phyloP scores from a whole-genome alignment of 2,888 invertebrate genomes.

The Eupithecia centaureata region DNA sequence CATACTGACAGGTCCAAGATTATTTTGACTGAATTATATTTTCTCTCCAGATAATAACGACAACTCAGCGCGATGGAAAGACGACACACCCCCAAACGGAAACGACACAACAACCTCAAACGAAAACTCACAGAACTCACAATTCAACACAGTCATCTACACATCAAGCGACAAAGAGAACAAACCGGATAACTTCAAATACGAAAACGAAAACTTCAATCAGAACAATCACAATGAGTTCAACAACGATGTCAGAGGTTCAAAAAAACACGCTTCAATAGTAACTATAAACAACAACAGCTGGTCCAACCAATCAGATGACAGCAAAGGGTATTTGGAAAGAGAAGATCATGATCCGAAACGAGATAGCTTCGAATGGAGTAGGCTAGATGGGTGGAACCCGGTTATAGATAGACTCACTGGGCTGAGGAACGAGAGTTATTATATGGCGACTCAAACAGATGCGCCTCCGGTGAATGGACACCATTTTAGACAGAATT shows the following conservation, averaged over 20 bases:
- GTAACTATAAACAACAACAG: constrained; percentile 81
- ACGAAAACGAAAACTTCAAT: constrained; percentile 40
- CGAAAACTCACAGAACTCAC: constrained; percentile 65
- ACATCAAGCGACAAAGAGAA: constrained; percentile 74
- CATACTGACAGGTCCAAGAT: neutral
- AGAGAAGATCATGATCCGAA: constrained; percentile 77
- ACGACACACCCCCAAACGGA: constrained; percentile 81
- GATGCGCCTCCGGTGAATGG: constrained; percentile 83
- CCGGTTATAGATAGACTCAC: constrained; percentile 95
- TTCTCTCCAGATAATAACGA: constrained; percentile 78
- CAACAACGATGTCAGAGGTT: constrained; percentile 60
- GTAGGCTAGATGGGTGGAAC: constrained; percentile 89
- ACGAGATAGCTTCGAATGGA: constrained; percentile 84
- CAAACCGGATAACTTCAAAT: constrained; percentile 63
- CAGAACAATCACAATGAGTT: constrained; percentile 49
- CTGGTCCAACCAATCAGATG: constrained; percentile 81
- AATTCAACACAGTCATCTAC: constrained; percentile 78
- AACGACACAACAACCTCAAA: constrained; percentile 76
- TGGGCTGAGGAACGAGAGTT: constrained; percentile 94
- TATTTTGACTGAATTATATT: neutral
- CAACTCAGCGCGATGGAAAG: constrained; percentile 81
- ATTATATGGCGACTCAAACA: constrained; percentile 91
- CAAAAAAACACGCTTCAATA: constrained; percentile 78
- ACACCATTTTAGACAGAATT: constrained; percentile 68
- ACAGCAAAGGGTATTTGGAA: constrained; percentile 78